Percentiles rank a stretch among this genome's conserved stretches.
Conservation (phyloP, 2,797 vertebrate species). For the Tragopan temminckii region DNA sequence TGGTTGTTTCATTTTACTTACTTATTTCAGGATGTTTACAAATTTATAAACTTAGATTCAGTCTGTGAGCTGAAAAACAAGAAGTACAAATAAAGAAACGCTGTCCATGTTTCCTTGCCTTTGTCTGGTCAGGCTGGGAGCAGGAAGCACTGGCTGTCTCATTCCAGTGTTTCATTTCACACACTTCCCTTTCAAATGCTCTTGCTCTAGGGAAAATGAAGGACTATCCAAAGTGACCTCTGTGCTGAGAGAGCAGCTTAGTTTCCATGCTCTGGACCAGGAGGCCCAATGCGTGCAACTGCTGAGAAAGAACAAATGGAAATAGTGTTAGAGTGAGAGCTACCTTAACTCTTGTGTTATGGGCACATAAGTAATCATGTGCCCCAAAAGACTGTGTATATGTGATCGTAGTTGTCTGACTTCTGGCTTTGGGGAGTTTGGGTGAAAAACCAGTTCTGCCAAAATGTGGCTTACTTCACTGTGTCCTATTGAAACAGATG, state of each 20-base stretch:
- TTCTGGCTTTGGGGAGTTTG: neutral
- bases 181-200: neutral
- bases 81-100: neutral
- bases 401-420: neutral
- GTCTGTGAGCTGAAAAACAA: neutral
- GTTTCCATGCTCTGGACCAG: neutral
- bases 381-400: too few relatives aligned
- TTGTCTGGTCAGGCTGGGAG: neutral
- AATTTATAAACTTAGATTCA: neutral
- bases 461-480: neutral
- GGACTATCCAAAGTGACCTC: neutral
- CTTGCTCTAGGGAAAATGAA: neutral
- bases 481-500: neutral
- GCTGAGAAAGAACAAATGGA: neutral
- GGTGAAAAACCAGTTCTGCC: neutral
- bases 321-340: neutral
- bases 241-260: neutral
- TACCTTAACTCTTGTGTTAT: neutral
- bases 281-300: neutral
- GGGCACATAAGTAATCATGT: fast-evolving
- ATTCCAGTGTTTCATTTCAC: neutral
- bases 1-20: slow-evolving; percentile 1
- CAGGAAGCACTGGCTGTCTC: neutral
- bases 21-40: slow-evolving; percentile 9
- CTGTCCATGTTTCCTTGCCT: neutral